Conservation (phyloP, 2,113 vertebrate genomes). For the Psilopogon haemacephalus region DNA sequence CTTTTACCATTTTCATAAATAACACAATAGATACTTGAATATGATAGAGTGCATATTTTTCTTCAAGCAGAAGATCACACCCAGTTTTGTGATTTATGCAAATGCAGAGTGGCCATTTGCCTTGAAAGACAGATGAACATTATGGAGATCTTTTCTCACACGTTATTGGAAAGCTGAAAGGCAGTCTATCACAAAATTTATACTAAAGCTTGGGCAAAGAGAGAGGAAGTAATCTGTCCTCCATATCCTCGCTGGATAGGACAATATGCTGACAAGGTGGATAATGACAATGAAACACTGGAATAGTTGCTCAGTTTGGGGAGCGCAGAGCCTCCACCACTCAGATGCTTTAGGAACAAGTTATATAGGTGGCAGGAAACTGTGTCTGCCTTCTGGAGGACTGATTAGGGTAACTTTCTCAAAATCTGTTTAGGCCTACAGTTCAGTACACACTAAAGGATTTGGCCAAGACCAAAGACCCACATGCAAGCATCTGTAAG, state of each 20-base stretch:
- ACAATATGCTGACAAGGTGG: background rate
- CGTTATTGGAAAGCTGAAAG: slow-evolving; percentile 12
- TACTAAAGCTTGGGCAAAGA: background rate
- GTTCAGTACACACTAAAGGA: background rate
- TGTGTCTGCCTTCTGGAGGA: background rate
- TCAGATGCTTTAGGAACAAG: background rate
- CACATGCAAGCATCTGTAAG: background rate
- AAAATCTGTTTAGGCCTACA: background rate
- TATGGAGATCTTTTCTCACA: background rate
- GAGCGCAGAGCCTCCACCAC: background rate
- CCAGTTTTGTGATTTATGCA: background rate
- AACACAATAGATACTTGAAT: background rate
- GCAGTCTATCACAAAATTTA: background rate
- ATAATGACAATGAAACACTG: background rate
- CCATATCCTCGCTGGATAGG: background rate
- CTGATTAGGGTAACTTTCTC: background rate
- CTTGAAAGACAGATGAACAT: background rate
- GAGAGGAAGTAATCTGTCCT: background rate
- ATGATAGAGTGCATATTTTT: background rate
- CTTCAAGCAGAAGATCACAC: background rate
- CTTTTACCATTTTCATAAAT: background rate
- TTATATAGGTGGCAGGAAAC: background rate
- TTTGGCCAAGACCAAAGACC: background rate
- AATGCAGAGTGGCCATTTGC: background rate
- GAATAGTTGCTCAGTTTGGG: background rate